A percentile compares a stretch with the other conserved stretches of the same genome.
Evolutionary conservation across 2,113 vertebrate species (phyloP).

Genomic region (Anser cygnoides): DNA sequence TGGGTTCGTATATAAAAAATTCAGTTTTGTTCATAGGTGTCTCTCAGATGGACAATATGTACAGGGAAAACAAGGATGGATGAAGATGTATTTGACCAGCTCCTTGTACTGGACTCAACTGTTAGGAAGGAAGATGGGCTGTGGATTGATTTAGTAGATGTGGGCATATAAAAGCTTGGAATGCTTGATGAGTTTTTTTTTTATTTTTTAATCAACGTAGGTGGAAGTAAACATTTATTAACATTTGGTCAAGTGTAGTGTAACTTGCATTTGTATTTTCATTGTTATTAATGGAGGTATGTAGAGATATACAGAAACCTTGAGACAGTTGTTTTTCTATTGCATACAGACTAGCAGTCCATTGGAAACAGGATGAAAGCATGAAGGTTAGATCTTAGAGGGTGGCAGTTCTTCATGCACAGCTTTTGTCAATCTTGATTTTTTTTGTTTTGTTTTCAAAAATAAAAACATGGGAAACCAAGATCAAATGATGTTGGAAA

Average conservation of each 20-base stretch:
- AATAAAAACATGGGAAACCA: conserved; percentile 76
- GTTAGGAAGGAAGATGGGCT: conserved; percentile 57
- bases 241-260: conserved; percentile 80
- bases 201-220: conserved; percentile 71
- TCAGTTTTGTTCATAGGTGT: conserved; percentile 57
- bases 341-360: conserved; percentile 85
- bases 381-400: conserved; percentile 79
- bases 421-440: conserved; percentile 76
- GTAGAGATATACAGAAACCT: conserved; percentile 82
- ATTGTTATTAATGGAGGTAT: conserved; percentile 83
- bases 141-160: conserved; percentile 59
- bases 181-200: conserved; percentile 69
- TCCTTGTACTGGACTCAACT: conserved; percentile 47
- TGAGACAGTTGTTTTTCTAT: conserved; percentile 80
- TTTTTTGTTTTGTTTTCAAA: conserved; percentile 68
- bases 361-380: conserved; percentile 77
- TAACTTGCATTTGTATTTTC: conserved; percentile 80
- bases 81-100: conserved; percentile 56
- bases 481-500: conserved; percentile 75
- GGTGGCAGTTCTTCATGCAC: conserved; percentile 84
- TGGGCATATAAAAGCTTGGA: conserved; percentile 74
- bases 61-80: conserved; percentile 21
- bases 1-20: conserved; percentile 68
- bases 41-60: conserved; percentile 35
- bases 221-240: conserved; percentile 82